Percentiles rank a stretch among this genome's conserved stretches.
These are phyloP conservation scores for Manis pentadactyla DNA, from an alignment of 2,797 vertebrate species.

Conservation along the genomic window DNA sequence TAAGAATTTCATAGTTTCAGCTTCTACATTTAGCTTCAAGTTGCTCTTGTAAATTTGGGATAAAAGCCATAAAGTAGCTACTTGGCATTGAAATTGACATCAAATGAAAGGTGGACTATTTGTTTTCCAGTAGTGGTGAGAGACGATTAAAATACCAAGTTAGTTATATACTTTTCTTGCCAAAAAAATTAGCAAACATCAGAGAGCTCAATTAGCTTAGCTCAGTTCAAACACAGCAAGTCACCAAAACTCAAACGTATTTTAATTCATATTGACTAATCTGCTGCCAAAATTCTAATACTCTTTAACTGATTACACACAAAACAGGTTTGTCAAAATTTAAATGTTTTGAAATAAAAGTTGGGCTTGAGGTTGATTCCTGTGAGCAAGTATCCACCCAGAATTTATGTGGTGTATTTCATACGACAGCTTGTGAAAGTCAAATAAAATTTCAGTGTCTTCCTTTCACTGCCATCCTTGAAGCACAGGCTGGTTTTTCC, in stretches of 20 bases:
- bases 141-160: not conserved
- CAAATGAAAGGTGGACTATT: slow-evolving; percentile 64
- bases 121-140: slow-evolving; percentile 32
- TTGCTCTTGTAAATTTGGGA: slow-evolving; percentile 58
- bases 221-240: not conserved
- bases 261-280: not conserved
- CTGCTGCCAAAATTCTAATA: not conserved
- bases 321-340: not conserved
- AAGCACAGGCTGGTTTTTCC: not conserved
- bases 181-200: slow-evolving; percentile 51
- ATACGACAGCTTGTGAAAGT: slow-evolving; percentile 28
- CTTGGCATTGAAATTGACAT: slow-evolving; percentile 58
- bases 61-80: slow-evolving; percentile 62
- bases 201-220: not conserved
- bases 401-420: not conserved
- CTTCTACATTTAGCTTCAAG: slow-evolving; percentile 47
- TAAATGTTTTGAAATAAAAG: not conserved
- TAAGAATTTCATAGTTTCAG: slow-evolving; percentile 12
- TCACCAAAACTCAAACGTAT: not conserved
- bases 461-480: not conserved
- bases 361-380: not conserved
- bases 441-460: not conserved
- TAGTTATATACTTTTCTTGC: not conserved
- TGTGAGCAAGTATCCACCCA: not conserved
- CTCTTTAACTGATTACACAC: slow-evolving; percentile 12